Evolutionary conservation across 2,888 invertebrate species (phyloP).

Genomic region (Microplitis manilae): DNA sequence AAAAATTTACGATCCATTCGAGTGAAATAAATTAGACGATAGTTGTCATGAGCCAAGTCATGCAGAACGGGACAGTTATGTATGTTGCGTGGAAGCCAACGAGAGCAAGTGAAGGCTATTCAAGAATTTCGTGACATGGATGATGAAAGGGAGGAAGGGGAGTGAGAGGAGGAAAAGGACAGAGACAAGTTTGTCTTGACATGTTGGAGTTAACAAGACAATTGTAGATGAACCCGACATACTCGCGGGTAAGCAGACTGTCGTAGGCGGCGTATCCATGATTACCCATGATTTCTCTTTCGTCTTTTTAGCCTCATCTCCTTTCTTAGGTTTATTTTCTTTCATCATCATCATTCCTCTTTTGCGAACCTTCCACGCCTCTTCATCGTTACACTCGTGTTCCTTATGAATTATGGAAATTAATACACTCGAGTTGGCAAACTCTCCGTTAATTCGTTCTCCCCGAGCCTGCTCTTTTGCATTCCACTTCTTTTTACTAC

Average conservation of each 20-base stretch:
- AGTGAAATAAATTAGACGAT: slow-evolving; percentile 24
- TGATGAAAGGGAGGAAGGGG: background rate
- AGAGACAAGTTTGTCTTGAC: background rate
- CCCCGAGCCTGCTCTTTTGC: slow-evolving; percentile 16
- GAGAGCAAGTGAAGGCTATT: background rate
- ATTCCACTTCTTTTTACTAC: slow-evolving; percentile 36
- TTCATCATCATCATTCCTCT: slow-evolving; percentile 30
- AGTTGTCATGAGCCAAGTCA: slow-evolving; percentile 7
- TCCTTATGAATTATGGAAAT: slow-evolving; percentile 56
- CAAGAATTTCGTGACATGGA: background rate
- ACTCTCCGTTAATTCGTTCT: slow-evolving; percentile 37
- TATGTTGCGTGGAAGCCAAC: background rate
- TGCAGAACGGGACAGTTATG: slow-evolving; percentile 6
- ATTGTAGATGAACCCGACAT: slow-evolving; percentile 27
- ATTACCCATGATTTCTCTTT: slow-evolving; percentile 37
- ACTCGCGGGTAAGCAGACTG: slow-evolving; percentile 27
- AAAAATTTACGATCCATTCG: slow-evolving; percentile 15
- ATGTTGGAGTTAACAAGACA: slow-evolving; percentile 9
- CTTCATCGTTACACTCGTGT: slow-evolving; percentile 9
- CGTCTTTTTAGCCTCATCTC: slow-evolving; percentile 5
- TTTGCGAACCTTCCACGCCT: slow-evolving; percentile 28
- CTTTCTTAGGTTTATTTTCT: slow-evolving; percentile 31
- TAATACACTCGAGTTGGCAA: slow-evolving; percentile 50
- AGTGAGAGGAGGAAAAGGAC: background rate
- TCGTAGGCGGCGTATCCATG: slow-evolving; percentile 33